Evolutionary conservation across 1,140 invertebrate genomes (phyloP), one percentile per base, ranked within the genome.

Genomic region (Drusus annulatus): DNA sequence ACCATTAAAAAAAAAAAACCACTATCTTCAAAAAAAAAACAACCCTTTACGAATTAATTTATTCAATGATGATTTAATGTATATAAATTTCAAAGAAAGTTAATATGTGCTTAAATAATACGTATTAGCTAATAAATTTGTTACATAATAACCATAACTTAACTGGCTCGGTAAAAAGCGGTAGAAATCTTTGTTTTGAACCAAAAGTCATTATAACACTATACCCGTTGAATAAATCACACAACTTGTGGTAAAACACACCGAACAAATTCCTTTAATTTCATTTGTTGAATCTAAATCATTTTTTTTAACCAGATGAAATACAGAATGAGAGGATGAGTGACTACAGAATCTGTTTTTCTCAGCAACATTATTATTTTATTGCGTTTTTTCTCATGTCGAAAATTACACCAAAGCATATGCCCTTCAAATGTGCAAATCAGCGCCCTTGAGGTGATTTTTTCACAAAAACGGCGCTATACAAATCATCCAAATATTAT

Each of bases 221-320:
- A 81, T 74, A 83, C 71, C 79, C 56, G 79, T 79, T 71, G 56
- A 60, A 83, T 83, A 83, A 83, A 83, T 83, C 82, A 83, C 79
- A 28, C 81, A 45, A 60, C 82, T 80, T 76, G 82, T 73, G 81
- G 82, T 51, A 74, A 62, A 52, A 74, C 54, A 74, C 78, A 65
- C 68, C 21, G 51, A 25, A 79, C 50, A 60, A 60, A 63, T 73
- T 79, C 62, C 56, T 73, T 73, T 73, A 79, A 71, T 79, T 74
- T 79, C 60, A 79, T 79, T 74, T 79, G 69, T 62, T 17, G 52
- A 17, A 50, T 54, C 36, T 79, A 79, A 79, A 79, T 79, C 78
- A 79, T 23, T 25, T 60, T 79, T 79, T 75, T 75, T 71, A 45
- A 45, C 36, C 10, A 13, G 36, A 45, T 45, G 36, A 45, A 45